Evolutionary conservation across 2,888 invertebrate genomes (phyloP).

Genomic region (Brachypalpus laphriformis): DNA sequence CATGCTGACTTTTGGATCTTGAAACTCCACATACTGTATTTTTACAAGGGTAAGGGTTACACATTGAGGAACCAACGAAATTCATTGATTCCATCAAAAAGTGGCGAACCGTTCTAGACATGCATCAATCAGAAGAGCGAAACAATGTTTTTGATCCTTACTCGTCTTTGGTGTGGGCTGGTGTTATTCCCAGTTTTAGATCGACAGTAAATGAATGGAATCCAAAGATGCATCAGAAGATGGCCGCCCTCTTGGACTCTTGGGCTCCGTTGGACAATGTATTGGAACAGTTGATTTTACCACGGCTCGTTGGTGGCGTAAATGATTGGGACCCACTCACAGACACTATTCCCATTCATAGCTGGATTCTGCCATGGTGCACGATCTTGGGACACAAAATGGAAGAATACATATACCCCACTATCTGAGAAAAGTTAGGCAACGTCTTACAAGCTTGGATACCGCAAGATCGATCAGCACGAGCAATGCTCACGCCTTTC

Average conservation of each 20-base stretch:
- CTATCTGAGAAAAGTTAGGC: conserved; percentile 95
- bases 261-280: conserved; percentile 92
- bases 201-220: conserved; percentile 89
- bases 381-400: conserved; percentile 88
- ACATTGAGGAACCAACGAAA: conserved; percentile 87
- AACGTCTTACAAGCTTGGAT: conserved; percentile 96
- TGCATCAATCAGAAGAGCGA: conserved; percentile 79
- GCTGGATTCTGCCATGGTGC: conserved; percentile 99
- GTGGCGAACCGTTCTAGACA: conserved; percentile 88
- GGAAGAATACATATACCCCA: conserved; percentile 89
- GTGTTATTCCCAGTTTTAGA: conserved; percentile 92
- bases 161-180: conserved; percentile 93
- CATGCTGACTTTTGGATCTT: too few species aligned
- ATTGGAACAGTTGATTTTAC: conserved; percentile 91
- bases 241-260: conserved; percentile 90
- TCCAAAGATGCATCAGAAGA: conserved; percentile 89
- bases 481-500: conserved; percentile 93
- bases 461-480: conserved; percentile 96
- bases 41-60: too few species aligned
- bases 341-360: conserved; percentile 97
- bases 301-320: conserved; percentile 89
- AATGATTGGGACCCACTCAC: conserved; percentile 97
- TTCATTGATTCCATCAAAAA: conserved; percentile 87
- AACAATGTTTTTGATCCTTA: conserved; percentile 86
- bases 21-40: too few species aligned